phyloP scores from a whole-genome alignment of 2,888 invertebrate genomes.

The Brenthis hecate region DNA sequence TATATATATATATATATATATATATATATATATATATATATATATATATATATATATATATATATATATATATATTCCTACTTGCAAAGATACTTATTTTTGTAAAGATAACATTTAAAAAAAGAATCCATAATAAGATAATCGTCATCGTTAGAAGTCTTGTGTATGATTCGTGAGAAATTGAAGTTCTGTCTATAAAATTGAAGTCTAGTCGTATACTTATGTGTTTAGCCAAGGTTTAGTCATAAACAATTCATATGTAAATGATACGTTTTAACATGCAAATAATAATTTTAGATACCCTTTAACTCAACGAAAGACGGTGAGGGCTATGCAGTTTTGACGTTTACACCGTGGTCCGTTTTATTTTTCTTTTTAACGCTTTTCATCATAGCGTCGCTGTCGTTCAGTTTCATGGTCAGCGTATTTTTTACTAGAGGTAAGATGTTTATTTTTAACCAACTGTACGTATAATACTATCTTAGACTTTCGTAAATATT shows the following conservation, averaged over 20 bases:
- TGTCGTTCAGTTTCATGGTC: constrained; percentile 90
- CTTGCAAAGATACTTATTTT: too few relatives aligned
- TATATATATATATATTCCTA: too few relatives aligned
- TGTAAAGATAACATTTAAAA: too few relatives aligned
- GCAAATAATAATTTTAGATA: constrained; percentile 60
- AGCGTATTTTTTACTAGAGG: constrained; percentile 91
- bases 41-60: too few relatives aligned
- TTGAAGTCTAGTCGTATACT: too few relatives aligned
- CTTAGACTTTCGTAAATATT: neutral
- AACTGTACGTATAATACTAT: neutral
- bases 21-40: too few relatives aligned
- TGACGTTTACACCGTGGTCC: constrained; percentile 85
- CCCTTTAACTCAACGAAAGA: constrained; percentile 72
- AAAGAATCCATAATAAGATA: too few relatives aligned
- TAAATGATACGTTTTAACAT: neutral
- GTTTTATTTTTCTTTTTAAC: constrained; percentile 88
- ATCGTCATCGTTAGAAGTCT: too few relatives aligned
- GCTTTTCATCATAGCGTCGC: constrained; percentile 86
- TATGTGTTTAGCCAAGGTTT: too few relatives aligned
- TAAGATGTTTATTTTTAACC: constrained; percentile 55
- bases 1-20: too few relatives aligned
- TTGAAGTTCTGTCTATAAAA: too few relatives aligned
- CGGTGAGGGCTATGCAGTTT: constrained; percentile 81
- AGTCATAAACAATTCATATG: neutral
- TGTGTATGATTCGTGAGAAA: too few relatives aligned